phyloP scores from a whole-genome alignment of 2,888 invertebrate genomes.

The Synergus laeviventris region DNA sequence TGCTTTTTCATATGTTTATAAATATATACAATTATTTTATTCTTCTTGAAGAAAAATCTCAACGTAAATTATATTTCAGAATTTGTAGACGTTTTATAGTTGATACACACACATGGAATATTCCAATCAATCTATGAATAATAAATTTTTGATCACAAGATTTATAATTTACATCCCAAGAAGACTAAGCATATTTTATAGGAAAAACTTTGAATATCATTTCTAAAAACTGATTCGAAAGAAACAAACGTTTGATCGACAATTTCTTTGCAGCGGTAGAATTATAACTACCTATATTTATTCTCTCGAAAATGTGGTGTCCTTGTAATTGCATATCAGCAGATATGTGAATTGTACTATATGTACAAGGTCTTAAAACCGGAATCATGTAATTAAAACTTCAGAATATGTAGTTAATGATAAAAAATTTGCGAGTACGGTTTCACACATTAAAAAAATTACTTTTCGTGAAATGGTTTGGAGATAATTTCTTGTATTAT shows the following conservation, averaged over 20 bases:
- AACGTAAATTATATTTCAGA: not conserved
- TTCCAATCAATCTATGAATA: not conserved
- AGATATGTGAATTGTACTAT: constrained; percentile 8
- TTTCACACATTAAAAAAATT: not conserved
- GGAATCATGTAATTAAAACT: constrained; percentile 24
- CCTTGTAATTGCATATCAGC: constrained; percentile 39
- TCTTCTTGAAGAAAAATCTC: not conserved
- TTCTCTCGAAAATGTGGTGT: constrained; percentile 21
- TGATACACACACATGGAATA: not conserved
- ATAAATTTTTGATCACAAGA: not conserved
- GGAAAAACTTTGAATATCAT: not conserved
- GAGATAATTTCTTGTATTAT: not conserved
- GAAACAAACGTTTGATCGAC: not conserved
- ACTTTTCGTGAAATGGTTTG: not conserved
- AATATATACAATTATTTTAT: not conserved
- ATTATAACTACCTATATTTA: not conserved
- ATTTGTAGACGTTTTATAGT: not conserved
- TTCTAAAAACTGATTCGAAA: not conserved
- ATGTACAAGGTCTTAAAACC: constrained; percentile 38
- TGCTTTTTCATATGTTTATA: not conserved
- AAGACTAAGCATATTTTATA: not conserved
- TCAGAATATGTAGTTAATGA: not conserved
- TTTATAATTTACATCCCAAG: not conserved
- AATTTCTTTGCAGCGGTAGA: not conserved
- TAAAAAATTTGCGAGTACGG: not conserved